A percentile compares a stretch with the other conserved stretches of the same genome.
Conservation (phyloP, 2,888 invertebrate species). For the Lymantria dispar region DNA sequence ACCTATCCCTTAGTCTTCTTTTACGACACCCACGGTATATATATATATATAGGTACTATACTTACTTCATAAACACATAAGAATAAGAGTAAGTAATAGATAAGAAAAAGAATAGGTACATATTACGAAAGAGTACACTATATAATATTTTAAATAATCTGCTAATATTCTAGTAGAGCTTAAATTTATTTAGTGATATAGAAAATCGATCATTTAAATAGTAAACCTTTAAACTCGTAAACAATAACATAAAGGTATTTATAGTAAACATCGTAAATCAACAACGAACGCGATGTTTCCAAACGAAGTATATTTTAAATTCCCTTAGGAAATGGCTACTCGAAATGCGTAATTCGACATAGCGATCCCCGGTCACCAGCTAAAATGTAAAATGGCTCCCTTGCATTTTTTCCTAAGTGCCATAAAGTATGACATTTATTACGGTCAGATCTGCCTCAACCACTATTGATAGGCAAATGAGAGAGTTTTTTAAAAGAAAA, state of each 20-base stretch:
- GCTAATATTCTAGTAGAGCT: too few relatives aligned
- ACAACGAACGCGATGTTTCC: constrained; percentile 33
- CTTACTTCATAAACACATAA: too few relatives aligned
- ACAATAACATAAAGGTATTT: constrained; percentile 7
- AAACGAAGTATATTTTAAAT: constrained; percentile 54
- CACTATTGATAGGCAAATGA: constrained; percentile 83
- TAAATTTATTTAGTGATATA: too few relatives aligned
- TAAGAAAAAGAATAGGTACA: too few relatives aligned
- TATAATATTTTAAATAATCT: too few relatives aligned
- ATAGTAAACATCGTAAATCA: constrained; percentile 37
- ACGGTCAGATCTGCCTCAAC: constrained; percentile 81
- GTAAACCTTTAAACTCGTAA: constrained; percentile 5
- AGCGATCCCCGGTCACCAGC: constrained; percentile 75
- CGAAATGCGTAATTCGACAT: constrained; percentile 73
- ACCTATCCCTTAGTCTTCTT: too few relatives aligned
- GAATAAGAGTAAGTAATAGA: too few relatives aligned
- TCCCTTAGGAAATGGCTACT: constrained; percentile 73
- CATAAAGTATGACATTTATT: constrained; percentile 82
- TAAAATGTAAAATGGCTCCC: constrained; percentile 80
- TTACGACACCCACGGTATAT: too few relatives aligned
- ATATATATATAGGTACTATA: too few relatives aligned
- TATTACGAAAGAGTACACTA: too few relatives aligned
- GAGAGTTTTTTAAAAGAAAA: constrained; percentile 83
- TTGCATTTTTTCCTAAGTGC: constrained; percentile 81
- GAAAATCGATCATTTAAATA: too few relatives aligned